Evolutionary conservation across 2,113 vertebrate species (phyloP).

Genomic region (Astatoreochromis straeleni): DNA sequence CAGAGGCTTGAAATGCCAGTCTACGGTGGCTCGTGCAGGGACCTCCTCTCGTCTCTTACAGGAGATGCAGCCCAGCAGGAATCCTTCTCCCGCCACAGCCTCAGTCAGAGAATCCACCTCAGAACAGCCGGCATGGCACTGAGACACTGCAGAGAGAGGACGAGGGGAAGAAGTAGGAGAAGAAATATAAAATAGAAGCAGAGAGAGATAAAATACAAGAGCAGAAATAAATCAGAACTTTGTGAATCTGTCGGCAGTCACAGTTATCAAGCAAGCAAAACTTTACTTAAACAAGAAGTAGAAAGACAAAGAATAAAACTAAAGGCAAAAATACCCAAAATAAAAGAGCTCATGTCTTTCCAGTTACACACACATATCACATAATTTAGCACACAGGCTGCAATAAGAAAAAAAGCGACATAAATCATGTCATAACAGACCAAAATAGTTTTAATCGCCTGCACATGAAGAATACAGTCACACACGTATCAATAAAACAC

Average conservation of each 20-base stretch:
- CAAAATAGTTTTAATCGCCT: fast-evolving
- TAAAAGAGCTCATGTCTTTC: background rate
- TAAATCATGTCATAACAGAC: background rate
- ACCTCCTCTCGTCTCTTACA: conserved; percentile 85
- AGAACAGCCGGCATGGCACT: conserved; percentile 73
- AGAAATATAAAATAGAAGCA: background rate
- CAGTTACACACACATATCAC: background rate
- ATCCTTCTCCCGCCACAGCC: conserved; percentile 72
- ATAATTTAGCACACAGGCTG: background rate
- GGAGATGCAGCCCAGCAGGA: conserved; percentile 84
- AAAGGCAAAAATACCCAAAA: background rate
- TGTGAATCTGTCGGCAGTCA: background rate
- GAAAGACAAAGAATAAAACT: fast-evolving
- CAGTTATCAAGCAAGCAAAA: background rate
- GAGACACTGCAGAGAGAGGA: conserved; percentile 46
- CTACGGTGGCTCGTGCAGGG: conserved; percentile 60
- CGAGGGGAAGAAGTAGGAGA: background rate
- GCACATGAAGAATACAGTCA: background rate
- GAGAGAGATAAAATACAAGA: fast-evolving
- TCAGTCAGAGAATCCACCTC: conserved; percentile 85
- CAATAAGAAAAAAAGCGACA: background rate
- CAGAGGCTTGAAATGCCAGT: conserved; percentile 79
- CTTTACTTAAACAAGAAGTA: background rate
- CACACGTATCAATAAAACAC: background rate
- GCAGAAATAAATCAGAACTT: fast-evolving